A percentile compares a stretch with the other conserved stretches of the same genome.
These are phyloP conservation scores for Eudasyphora cyanicolor DNA, from an alignment of 2,888 invertebrate genomes.

Conservation along the genomic window DNA sequence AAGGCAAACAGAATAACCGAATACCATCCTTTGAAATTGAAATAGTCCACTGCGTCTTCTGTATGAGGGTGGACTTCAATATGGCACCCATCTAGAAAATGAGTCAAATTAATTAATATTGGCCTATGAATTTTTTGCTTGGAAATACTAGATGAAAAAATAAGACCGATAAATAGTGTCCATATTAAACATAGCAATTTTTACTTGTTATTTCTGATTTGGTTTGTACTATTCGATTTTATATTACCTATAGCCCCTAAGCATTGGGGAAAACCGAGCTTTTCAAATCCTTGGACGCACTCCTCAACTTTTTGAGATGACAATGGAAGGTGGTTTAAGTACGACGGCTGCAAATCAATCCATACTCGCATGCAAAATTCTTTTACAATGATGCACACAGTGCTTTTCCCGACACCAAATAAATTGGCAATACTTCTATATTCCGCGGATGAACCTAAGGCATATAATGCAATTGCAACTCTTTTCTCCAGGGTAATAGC, in stretches of 20 bases:
- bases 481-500: constrained; percentile 26
- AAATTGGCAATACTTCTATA: constrained; percentile 1
- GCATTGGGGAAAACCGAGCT: not conserved
- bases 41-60: constrained; percentile 47
- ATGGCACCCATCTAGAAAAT: constrained; percentile 67
- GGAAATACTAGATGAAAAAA: not conserved
- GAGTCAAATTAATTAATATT: no score
- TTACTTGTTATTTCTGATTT: no score
- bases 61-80: constrained; percentile 47
- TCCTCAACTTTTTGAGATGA: not conserved
- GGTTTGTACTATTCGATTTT: no score
- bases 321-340: not conserved
- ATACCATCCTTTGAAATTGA: constrained; percentile 57
- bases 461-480: constrained; percentile 27
- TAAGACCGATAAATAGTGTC: not conserved
- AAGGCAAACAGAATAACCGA: constrained; percentile 54
- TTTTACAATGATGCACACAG: not conserved
- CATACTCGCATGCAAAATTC: not conserved
- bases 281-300: not conserved
- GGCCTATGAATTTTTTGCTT: no score
- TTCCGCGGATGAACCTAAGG: constrained; percentile 19
- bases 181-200: no score
- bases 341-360: not conserved
- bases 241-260: not conserved
- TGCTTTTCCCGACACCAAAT: not conserved